Percentiles rank a stretch among this genome's conserved stretches.
Conservation (phyloP, 1,140 invertebrate genomes). For the Apis dorsata region DNA sequence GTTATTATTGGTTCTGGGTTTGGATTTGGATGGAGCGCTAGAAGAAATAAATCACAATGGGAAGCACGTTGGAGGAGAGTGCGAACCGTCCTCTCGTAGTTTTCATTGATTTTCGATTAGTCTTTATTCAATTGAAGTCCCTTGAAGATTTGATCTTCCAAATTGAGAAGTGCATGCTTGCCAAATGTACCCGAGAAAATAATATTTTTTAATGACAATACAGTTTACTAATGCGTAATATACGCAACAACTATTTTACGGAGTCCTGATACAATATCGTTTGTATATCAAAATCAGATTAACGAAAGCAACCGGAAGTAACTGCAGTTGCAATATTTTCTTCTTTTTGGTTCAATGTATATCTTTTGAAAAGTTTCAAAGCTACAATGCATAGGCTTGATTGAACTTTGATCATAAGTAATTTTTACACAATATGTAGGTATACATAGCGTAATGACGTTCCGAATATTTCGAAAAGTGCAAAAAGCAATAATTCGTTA, state of each 20-base stretch:
- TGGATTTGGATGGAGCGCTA: conserved; percentile 55
- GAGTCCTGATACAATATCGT: conserved; percentile 35
- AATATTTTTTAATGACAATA: conserved; percentile 75
- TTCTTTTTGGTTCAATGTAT: conserved; percentile 39
- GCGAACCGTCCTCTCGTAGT: conserved; percentile 72
- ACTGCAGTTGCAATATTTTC: conserved; percentile 11
- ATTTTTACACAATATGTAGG: conserved; percentile 68
- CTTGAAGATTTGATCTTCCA: conserved; percentile 61
- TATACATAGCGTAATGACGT: conserved; percentile 56
- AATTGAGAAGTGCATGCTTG: conserved; percentile 65
- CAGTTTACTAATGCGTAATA: conserved; percentile 60
- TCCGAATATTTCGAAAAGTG: conserved; percentile 64
- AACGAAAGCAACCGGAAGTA: conserved; percentile 25
- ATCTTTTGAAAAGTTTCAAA: conserved; percentile 33
- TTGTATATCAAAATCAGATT: conserved; percentile 40
- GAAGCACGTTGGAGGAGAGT: conserved; percentile 69
- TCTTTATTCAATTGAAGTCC: conserved; percentile 45
- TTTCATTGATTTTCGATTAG: conserved; percentile 46
- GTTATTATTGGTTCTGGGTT: conserved; percentile 45
- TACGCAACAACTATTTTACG: conserved; percentile 58
- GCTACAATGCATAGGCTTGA: conserved; percentile 46
- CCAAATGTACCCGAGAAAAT: conserved; percentile 68
- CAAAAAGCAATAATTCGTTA: conserved; percentile 72
- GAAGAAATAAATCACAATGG: conserved; percentile 64
- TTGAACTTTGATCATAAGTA: conserved; percentile 65